Base-by-base conservation (phyloP, 2,888 invertebrate species). In the Drosophila prostipennis region DNA sequence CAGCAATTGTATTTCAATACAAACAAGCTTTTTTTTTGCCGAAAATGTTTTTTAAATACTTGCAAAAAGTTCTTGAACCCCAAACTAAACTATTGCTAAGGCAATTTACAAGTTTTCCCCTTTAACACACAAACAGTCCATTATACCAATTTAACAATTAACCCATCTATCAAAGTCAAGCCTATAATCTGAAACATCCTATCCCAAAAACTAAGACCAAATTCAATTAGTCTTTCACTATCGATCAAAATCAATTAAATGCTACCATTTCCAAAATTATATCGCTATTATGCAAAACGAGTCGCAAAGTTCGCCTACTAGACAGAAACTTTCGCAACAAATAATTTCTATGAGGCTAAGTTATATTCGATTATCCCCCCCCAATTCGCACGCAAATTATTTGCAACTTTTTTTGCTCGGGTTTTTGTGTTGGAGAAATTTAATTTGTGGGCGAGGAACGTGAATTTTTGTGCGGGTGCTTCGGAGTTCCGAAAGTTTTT, bases 381-480 rank as follows among this genome's bases (percentile, higher is more conserved):
- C 14, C 26, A 14, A 14, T 23, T 29, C 39, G 34, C 60, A 60
- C 53, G 67, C 67, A 80, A 79, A 77, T 76, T 67, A 76, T 78
- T 80, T 67, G 65, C 76, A 65, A 83, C 73, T 68, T 71, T 68
- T 72, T 43, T 46, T n/a, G n/a, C n/a, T n/a, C n/a, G 19, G 19
- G 1, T 39, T 39, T 36, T 55, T 61, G n/a, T 29, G 19, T 36
- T 4, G 34, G 34, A 13, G 34, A 19, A 48, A 34, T 34, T 48
- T 19, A 32, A 48, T 48, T 48, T 48, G 48, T 32, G 32, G 32
- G 46, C 46, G 23, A 48, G 46, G 16, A 48, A 32, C 11, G 32
- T 32, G 46, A 11, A 16, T 72, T 53, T 65, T 78, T 65, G 58
- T 70, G 71, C 56, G 45, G 54, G 45, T 59, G 53, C 7, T 6